Evolutionary conservation across 2,113 vertebrate species (phyloP).

Genomic region (human (Homo sapiens)): GRCh38 chr5:45732501-45733000

Average conservation of each 20-base stretch:
- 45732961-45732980: slow-evolving; percentile 41
- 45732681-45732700: not conserved
- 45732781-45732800: not conserved
- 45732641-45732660: not conserved
- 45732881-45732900: not conserved
- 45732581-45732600: not conserved
- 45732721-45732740: not conserved
- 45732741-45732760: not conserved
- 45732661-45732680: not conserved
- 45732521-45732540: not conserved
- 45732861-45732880: not conserved
- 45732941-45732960: not conserved
- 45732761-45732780: not conserved
- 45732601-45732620: not conserved
- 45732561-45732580: not conserved
- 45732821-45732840: not conserved
- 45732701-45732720: not conserved
- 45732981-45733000: not conserved
- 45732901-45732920: slow-evolving; percentile 19
- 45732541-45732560: not conserved
- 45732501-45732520: not conserved
- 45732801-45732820: not conserved
- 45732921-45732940: not conserved
- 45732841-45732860: not conserved
- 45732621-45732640: not conserved